A percentile compares a stretch with the other conserved stretches of the same genome.
phyloP scores from a whole-genome alignment of 2,797 vertebrate genomes.

The Microcaecilia unicolor region DNA sequence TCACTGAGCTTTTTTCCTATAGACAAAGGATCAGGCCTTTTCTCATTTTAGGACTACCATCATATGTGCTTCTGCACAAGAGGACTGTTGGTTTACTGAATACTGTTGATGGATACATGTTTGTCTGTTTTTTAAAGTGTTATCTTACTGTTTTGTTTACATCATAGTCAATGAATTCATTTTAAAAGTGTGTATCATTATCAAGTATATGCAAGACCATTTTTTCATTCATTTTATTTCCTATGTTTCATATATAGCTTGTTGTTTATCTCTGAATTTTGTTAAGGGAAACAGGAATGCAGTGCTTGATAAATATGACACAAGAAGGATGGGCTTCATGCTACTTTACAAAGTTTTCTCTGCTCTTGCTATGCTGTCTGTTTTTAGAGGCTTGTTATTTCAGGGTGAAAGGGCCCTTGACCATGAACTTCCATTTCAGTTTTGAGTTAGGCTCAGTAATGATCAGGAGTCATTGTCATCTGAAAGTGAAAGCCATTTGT shows the following conservation, averaged over 20 bases:
- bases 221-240: conserved; percentile 48
- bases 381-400: too few relatives aligned
- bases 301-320: conserved; percentile 43
- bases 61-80: conserved; percentile 45
- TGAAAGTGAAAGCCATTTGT: neutral
- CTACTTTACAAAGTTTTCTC: too few relatives aligned
- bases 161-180: conserved; percentile 53
- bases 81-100: conserved; percentile 54
- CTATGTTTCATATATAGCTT: conserved; percentile 48
- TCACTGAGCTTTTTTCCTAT: too few relatives aligned
- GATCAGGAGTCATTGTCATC: too few relatives aligned
- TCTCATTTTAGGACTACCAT: conserved; percentile 50
- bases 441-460: too few relatives aligned
- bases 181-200: conserved; percentile 52
- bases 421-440: too few relatives aligned
- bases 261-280: conserved; percentile 51
- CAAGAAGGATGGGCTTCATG: conserved; percentile 50
- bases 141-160: conserved; percentile 71
- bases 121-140: conserved; percentile 62
- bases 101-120: conserved; percentile 62
- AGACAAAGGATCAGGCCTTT: too few relatives aligned
- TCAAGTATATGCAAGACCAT: conserved; percentile 47
- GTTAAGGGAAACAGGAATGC: conserved; percentile 50
- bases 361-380: too few relatives aligned
- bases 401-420: too few relatives aligned